Percentiles rank a stretch among this genome's conserved stretches.
phyloP scores from a whole-genome alignment of 2,797 vertebrate species.

The Bryconaethiops microstoma region DNA sequence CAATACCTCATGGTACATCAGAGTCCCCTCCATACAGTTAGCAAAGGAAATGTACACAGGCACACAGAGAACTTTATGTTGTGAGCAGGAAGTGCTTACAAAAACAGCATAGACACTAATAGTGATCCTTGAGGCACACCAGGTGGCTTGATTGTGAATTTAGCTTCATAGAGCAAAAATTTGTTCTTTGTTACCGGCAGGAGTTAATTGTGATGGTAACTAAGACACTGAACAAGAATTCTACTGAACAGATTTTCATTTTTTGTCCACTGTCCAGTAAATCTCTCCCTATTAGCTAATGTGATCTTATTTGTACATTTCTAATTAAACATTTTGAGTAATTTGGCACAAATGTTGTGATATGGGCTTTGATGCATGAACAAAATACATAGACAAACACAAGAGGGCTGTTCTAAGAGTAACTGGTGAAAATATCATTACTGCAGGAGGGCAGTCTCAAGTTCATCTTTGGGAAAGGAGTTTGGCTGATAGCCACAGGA shows the following conservation, averaged over 20 bases:
- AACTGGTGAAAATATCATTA: background rate
- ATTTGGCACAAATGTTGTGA: slow-evolving; percentile 36
- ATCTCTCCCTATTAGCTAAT: background rate
- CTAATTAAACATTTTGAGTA: background rate
- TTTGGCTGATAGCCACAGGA: background rate
- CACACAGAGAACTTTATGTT: slow-evolving; percentile 35
- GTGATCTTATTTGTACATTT: background rate
- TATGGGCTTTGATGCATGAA: background rate
- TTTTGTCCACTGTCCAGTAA: background rate
- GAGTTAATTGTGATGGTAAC: background rate
- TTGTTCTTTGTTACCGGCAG: slow-evolving; percentile 38
- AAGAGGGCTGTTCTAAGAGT: background rate
- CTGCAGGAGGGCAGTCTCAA: background rate
- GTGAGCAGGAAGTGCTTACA: slow-evolving; percentile 48
- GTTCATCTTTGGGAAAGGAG: background rate
- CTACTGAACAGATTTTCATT: too few relatives aligned
- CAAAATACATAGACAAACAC: too few relatives aligned
- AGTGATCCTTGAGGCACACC: slow-evolving; percentile 20
- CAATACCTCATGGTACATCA: slow-evolving; percentile 60
- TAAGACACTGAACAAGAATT: background rate
- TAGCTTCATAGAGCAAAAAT: slow-evolving; percentile 2
- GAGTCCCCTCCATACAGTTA: slow-evolving; percentile 45
- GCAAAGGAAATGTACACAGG: slow-evolving; percentile 37
- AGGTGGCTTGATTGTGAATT: background rate
- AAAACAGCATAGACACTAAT: slow-evolving; percentile 23